Percentiles rank a stretch among this genome's conserved stretches.
Evolutionary conservation across 2,888 invertebrate genomes (phyloP).

Genomic region (Pterobdella sp.): DNA sequence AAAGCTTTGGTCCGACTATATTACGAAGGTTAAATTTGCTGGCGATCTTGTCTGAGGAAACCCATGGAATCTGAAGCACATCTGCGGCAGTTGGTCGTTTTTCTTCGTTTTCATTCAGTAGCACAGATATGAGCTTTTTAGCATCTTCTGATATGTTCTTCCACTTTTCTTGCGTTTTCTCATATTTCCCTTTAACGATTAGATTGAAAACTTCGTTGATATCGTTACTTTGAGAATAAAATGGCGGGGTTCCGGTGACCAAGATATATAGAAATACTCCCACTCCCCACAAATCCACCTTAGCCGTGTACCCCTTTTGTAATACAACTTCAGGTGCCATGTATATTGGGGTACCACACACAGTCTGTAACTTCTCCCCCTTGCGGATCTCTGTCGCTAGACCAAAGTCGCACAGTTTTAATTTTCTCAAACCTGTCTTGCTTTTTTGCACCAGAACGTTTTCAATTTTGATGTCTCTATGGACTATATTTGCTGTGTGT

Average conservation of each 20-base stretch:
- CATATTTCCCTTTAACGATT: constrained; percentile 81
- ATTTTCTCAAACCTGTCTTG: constrained; percentile 54
- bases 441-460: constrained; percentile 67
- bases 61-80: constrained; percentile 46
- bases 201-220: constrained; percentile 93
- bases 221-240: constrained; percentile 76
- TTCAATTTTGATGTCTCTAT: constrained; percentile 96
- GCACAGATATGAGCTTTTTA: constrained; percentile 73
- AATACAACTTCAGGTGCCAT: constrained; percentile 95
- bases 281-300: constrained; percentile 97
- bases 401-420: constrained; percentile 96
- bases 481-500: constrained; percentile 85
- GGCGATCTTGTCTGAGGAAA: constrained; percentile 39
- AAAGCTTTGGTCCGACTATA: constrained; percentile 11
- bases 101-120: constrained; percentile 82
- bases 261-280: constrained; percentile 94
- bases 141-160: constrained; percentile 77
- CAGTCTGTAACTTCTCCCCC: constrained; percentile 74
- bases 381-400: constrained; percentile 69
- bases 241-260: constrained; percentile 94
- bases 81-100: constrained; percentile 62
- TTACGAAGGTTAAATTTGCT: constrained; percentile 16
- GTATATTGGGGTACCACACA: constrained; percentile 97
- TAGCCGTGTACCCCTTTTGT: constrained; percentile 67
- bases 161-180: constrained; percentile 94